Percentiles rank a stretch among this genome's conserved stretches.
Conservation (phyloP, 2,113 vertebrate genomes). For the Nothoprocta perdicaria region DNA sequence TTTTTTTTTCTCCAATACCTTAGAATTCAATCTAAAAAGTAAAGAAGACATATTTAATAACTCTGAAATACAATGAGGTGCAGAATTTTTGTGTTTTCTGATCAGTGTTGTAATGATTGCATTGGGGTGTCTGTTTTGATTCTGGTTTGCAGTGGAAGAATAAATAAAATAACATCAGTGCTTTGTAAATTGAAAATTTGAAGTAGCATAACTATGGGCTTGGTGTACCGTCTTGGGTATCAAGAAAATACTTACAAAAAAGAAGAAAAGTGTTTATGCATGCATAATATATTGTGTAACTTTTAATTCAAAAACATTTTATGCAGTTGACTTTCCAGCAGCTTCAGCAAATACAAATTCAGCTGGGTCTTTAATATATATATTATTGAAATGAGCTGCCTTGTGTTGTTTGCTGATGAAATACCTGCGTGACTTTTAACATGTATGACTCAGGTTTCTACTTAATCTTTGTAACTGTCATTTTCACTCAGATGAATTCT, state of each 20-base stretch:
- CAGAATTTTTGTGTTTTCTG: neutral
- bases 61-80: neutral
- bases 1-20: neutral
- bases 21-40: neutral
- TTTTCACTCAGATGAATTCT: slow-evolving; percentile 85
- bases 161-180: neutral
- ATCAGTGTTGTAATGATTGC: neutral
- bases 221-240: neutral
- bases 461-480: slow-evolving; percentile 59
- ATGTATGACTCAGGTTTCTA: neutral
- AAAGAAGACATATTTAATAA: neutral
- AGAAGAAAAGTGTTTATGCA: neutral
- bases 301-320: neutral
- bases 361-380: neutral
- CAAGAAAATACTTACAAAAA: neutral
- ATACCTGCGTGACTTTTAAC: neutral
- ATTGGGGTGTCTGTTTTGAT: neutral
- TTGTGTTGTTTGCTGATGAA: neutral
- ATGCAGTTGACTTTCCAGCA: neutral
- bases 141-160: neutral
- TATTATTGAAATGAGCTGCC: neutral
- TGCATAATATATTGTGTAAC: neutral
- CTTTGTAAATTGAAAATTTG: neutral
- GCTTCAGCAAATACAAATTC: neutral
- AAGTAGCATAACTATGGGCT: neutral